Base-by-base conservation (phyloP, 2,113 vertebrate genomes). In the Mus musculus region DNA sequence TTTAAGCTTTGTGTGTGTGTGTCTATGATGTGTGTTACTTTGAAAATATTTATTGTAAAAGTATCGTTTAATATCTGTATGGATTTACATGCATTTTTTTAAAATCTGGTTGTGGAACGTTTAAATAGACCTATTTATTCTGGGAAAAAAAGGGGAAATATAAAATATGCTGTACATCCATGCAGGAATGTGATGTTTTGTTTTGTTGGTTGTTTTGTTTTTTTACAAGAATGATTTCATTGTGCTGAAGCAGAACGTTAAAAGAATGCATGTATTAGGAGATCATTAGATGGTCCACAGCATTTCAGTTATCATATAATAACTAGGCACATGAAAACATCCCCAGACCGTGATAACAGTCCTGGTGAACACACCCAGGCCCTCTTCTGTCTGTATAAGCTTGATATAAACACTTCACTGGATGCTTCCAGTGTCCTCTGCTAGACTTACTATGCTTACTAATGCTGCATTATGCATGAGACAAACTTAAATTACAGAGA, bases 101-200 rank as follows among this genome's bases (percentile, higher is more conserved):
- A 26, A 56, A 81, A 65, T 65, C 33, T 69, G 69, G 1, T 42
- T 63, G 0, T 80, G 42, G 14, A 75, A 73, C 69, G 75, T 92
- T 96, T 67, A 90, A 26, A 14, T 49, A 76, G 11, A 65, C 52
- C 11, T 82, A 28, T 52, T 90, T 73, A 90, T 86, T 11, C 65
- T 76, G 7, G 69, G 19, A 28, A 67, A 6, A 0, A n/a, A 33
- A 71, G 5, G 0, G 33, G 42, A 63, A 49, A 14, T 82, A 17
- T 80, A 14, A 46, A 13, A 33, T 36, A 9, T 89, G 8, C 28
- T 61, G 19, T 5, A 49, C 2, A 65, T 67, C 39, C 67, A 14
- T 33, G 11, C 0, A 39, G 8, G 0, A n/a, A 80, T 7, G 13
- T 77, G 59, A 78, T 69, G 65, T 30, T 67, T 67, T 13, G 65